phyloP scores from a whole-genome alignment of 92 coral and sea anemone genomes.

The Muricea muricata region DNA sequence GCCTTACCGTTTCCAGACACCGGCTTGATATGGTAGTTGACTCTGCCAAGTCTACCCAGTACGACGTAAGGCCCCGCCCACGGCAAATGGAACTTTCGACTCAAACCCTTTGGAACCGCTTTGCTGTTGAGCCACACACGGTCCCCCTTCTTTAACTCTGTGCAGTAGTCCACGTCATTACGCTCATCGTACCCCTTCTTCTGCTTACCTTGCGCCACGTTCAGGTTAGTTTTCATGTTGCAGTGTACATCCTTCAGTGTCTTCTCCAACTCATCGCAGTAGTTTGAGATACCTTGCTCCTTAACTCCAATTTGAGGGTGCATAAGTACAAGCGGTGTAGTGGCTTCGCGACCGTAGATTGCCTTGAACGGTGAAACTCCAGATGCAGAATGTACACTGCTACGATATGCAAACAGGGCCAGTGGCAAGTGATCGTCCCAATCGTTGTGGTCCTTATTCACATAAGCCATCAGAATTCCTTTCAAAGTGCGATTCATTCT shows the following conservation, averaged over 20 bases:
- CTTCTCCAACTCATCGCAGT: slow-evolving; percentile 10
- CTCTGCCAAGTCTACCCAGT: too few relatives aligned
- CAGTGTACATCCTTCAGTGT: background rate
- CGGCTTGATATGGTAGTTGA: too few relatives aligned
- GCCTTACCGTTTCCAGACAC: background rate
- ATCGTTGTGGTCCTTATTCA: slow-evolving; percentile 4
- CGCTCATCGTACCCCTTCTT: background rate
- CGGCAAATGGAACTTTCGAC: slow-evolving; percentile 26
- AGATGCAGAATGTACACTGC: background rate
- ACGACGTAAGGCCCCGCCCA: background rate
- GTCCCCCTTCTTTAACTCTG: slow-evolving; percentile 3
- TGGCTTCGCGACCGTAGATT: slow-evolving; percentile 2
- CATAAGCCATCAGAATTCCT: background rate
- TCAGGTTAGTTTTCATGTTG: background rate
- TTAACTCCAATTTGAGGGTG: background rate
- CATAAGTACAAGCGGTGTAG: background rate
- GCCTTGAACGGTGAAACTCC: slow-evolving; percentile 9
- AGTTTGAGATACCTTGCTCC: background rate
- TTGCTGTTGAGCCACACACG: slow-evolving; percentile 27
- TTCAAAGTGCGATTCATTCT: slow-evolving; percentile 8
- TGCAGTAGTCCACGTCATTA: background rate
- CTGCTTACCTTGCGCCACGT: background rate
- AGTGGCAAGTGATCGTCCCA: slow-evolving; percentile 22
- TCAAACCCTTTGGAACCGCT: slow-evolving; percentile 9
- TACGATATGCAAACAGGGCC: background rate